Base-by-base conservation (phyloP, 2,113 vertebrate genomes). In the Oenanthe melanoleuca region DNA sequence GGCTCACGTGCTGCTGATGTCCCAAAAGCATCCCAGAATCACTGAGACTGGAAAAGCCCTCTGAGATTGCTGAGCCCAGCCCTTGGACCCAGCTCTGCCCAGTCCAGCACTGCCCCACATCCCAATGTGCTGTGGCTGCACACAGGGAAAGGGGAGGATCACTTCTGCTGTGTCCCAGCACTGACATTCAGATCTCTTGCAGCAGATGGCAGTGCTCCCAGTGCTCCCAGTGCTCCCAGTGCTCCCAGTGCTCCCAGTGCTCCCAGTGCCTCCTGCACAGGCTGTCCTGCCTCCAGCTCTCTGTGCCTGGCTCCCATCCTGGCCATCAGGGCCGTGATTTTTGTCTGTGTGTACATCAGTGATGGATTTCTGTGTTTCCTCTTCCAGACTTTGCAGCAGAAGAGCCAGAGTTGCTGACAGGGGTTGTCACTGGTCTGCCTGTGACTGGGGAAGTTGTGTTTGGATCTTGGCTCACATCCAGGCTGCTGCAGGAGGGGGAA, bases 301-400 rank as follows among this genome's bases (percentile, higher is more conserved):
- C 52, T 0, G 0, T 16, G 23, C 33, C 16, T 14, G 45, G 15
- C 34, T 42, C 20, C 34, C 1, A 0, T 7, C 33, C n/a, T 55
- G 25, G 4, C 33, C 40, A 0, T 8, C n/a, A 14, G 34, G 61
- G 44, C 37, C 33, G 22, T 14, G n/a, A 0, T 12, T 12, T 52
- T 12, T 37, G 38, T 7, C 49, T 8, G 12, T 20, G 26, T 15
- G 42, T 4, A 5, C 31, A 9, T 21, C n/a, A 18, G 64, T 17
- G 23, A 5, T 10, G 25, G 59, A 25, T 50, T 4, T 1, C 72
- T 17, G 61, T 12, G n/a, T 42, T 77, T 45, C 53, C 49, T 63
- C 13, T 5, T 20, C 26, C 61, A 38, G 31, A 6, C 38, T 45
- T 5, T 25, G 4, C 33, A 4, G 5, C 9, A 4, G 49, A 67